Percentiles rank a stretch among this genome's conserved stretches.
Evolutionary conservation across 2,888 invertebrate species (phyloP).

Genomic region (Pinctada fucata): DNA sequence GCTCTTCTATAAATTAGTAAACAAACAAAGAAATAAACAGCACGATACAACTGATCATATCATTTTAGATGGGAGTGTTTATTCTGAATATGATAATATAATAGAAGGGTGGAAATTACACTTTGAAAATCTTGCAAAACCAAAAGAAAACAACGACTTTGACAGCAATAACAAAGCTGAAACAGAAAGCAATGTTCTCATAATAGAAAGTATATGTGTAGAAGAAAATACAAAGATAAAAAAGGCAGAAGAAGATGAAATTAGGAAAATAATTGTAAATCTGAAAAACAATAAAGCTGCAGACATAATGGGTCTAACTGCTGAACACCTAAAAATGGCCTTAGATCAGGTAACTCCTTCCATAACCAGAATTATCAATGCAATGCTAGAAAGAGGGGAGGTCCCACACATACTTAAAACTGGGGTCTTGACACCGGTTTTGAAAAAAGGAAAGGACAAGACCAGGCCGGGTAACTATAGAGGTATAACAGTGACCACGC

Average conservation of each 20-base stretch:
- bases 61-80: background rate
- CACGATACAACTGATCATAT: background rate
- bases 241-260: background rate
- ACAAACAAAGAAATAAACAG: background rate
- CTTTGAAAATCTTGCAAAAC: background rate
- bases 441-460: slow-evolving; percentile 16
- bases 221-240: background rate
- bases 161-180: no score
- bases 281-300: slow-evolving; percentile 6
- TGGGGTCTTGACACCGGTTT: slow-evolving; percentile 12
- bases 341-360: background rate
- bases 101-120: background rate
- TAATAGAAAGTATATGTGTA: background rate
- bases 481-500: slow-evolving; percentile 22
- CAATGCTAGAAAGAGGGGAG: background rate
- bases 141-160: no score
- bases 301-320: slow-evolving; percentile 13
- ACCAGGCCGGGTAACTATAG: slow-evolving; percentile 22
- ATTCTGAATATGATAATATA: background rate
- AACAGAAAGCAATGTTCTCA: background rate
- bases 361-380: background rate
- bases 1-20: background rate
- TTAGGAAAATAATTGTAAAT: slow-evolving; percentile 12
- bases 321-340: slow-evolving; percentile 21
- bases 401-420: slow-evolving; percentile 13